Evolutionary conservation across 2,113 vertebrate genomes (phyloP), one percentile per base, ranked within the genome.

Genomic region (Trichomycterus rosablanca): DNA sequence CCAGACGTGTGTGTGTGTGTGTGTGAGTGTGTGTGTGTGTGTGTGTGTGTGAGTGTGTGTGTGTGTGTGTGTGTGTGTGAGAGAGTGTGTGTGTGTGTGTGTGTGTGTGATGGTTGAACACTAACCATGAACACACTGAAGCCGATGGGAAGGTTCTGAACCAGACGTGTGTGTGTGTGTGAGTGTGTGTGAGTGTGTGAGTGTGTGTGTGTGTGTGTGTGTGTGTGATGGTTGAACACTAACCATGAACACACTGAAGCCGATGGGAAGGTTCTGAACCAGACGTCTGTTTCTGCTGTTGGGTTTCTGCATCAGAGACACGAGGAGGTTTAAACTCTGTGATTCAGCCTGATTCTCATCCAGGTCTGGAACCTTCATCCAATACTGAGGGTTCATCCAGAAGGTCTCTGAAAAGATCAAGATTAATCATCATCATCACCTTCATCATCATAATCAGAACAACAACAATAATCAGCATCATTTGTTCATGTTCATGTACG

Each of bases 301-400:
- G 1, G 77, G 74, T 59, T 80, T 84, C 66, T 87, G 84, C 74
- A 85, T 74, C 16, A 87, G 76, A 59, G 82, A 81, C 48, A 86
- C 65, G 22, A 84, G 14, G 2, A 76, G 71, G 60, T 84, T 84
- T 45, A 51, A 44, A 0, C 32, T 56, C 0, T 43, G 20, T 0
- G 46, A 10, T 5, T 48, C 24, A 16, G 6, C 1, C 3, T 15
- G 26, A 3, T 49, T 35, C 9, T 1, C 46, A 50, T 28, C 37
- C 12, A 7, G 19, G 3, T 12, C 16, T 0, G 24, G 30, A 16
- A 84, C 45, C 24, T 53, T 70, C 18, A 87, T 9, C 2, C 59
- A 67, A 58, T 63, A 86, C 77, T 87, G 84, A 20, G 82, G 86
- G 66, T 87, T 87, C 10, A 58, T 86, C 82, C 83, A 79, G 45